These are phyloP conservation scores for Vulpes lagopus DNA, from an alignment of 2,113 vertebrate species.

Conservation along the genomic window DNA sequence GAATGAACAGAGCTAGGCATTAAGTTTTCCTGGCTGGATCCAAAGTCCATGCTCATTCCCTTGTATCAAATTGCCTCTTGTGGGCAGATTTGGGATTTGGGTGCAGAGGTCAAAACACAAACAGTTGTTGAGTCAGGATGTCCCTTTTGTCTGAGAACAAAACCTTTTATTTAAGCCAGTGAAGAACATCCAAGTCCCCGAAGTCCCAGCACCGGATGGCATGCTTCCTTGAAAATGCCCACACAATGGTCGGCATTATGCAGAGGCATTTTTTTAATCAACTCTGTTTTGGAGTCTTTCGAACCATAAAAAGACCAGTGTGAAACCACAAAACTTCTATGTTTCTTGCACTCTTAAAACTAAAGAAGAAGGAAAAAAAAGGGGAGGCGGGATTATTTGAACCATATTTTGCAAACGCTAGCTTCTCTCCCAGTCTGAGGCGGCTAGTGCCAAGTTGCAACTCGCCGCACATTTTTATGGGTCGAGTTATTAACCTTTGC, in stretches of 20 bases:
- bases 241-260: conserved; percentile 76
- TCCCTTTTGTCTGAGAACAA: conserved; percentile 55
- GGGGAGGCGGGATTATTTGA: conserved; percentile 81
- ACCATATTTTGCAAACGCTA: conserved; percentile 85
- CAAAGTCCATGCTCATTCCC: accelerated
- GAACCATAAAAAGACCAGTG: conserved; percentile 86
- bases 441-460: conserved; percentile 83
- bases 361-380: conserved; percentile 72
- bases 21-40: not conserved
- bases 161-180: not conserved
- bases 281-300: conserved; percentile 85
- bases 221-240: conserved; percentile 62
- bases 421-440: conserved; percentile 72
- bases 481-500: conserved; percentile 83
- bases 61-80: not conserved
- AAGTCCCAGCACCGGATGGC: not conserved
- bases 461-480: conserved; percentile 81
- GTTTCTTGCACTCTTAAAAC: conserved; percentile 82
- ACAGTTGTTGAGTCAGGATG: not conserved
- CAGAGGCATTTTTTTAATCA: conserved; percentile 81
- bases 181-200: not conserved
- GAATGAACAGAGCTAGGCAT: not conserved
- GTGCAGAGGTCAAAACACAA: conserved; percentile 1
- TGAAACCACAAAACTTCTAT: conserved; percentile 87
- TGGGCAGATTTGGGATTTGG: not conserved